Percentiles rank a stretch among this genome's conserved stretches.
These are phyloP conservation scores for Agrochola circellaris DNA, from an alignment of 2,888 invertebrate genomes.

Conservation along the genomic window DNA sequence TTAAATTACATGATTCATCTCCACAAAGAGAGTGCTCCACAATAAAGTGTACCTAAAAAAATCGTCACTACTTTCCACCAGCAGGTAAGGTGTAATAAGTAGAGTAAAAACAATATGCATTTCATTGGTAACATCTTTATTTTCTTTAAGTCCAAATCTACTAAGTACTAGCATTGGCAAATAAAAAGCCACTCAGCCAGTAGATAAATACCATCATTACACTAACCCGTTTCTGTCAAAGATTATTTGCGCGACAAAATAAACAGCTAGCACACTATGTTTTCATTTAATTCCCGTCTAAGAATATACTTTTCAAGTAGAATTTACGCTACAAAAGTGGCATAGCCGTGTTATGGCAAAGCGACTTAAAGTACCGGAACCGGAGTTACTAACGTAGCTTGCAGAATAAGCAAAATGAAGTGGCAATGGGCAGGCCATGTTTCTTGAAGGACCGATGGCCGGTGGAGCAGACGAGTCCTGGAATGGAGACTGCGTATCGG, in stretches of 20 bases:
- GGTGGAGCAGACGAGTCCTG: no score
- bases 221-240: constrained; percentile 38
- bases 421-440: no score
- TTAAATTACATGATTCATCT: background rate
- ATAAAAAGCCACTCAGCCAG: constrained; percentile 33
- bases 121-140: background rate
- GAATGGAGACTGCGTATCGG: no score
- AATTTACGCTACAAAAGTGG: constrained; percentile 5
- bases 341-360: background rate
- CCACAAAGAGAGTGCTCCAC: background rate
- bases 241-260: constrained; percentile 42
- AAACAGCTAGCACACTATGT: constrained; percentile 32
- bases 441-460: no score
- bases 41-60: background rate
- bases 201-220: constrained; percentile 43
- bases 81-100: background rate
- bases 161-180: constrained; percentile 10
- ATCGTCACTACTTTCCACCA: background rate
- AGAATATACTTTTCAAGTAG: constrained; percentile 3
- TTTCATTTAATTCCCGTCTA: constrained; percentile 49
- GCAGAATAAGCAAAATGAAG: no score
- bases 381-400: no score
- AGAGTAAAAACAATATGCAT: background rate
- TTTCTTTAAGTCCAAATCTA: background rate
- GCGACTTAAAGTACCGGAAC: constrained; percentile 5